Evolutionary conservation across 1,140 invertebrate species (phyloP).

Genomic region (Oedothorax gibbosus): DNA sequence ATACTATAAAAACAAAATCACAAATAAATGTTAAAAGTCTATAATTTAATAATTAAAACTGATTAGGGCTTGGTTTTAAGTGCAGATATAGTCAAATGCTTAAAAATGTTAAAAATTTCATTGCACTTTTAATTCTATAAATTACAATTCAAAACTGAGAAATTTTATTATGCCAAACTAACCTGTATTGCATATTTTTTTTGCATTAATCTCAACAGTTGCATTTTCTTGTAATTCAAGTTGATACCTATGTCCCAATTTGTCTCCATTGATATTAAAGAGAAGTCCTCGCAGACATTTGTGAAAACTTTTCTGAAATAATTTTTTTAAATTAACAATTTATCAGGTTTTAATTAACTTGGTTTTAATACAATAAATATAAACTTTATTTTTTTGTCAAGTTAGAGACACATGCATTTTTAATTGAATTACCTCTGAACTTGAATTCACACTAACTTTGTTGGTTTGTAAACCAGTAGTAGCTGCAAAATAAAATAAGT

Average conservation of each 20-base stretch:
- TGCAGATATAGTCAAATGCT: background rate
- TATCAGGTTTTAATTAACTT: background rate
- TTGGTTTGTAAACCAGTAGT: no score
- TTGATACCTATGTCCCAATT: conserved; percentile 17
- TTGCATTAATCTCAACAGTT: conserved; percentile 15
- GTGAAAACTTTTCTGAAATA: background rate
- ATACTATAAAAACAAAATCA: no score
- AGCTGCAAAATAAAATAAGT: no score
- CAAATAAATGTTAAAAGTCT: no score
- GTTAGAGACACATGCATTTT: no score
- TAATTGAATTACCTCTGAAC: no score
- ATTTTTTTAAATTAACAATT: background rate
- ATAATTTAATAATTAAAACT: no score
- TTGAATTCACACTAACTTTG: no score
- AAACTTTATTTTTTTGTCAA: no score
- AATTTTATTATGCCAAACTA: background rate
- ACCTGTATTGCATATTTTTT: conserved; percentile 6
- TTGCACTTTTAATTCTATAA: background rate
- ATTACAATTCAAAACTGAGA: background rate
- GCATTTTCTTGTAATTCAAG: conserved; percentile 20
- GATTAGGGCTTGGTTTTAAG: background rate
- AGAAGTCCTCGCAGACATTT: conserved; percentile 20
- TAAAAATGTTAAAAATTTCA: background rate
- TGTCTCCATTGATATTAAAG: conserved; percentile 24
- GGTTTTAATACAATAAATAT: background rate